These are phyloP conservation scores for Papilio polyxenes DNA, from an alignment of 1,140 invertebrate genomes.

Conservation along the genomic window DNA sequence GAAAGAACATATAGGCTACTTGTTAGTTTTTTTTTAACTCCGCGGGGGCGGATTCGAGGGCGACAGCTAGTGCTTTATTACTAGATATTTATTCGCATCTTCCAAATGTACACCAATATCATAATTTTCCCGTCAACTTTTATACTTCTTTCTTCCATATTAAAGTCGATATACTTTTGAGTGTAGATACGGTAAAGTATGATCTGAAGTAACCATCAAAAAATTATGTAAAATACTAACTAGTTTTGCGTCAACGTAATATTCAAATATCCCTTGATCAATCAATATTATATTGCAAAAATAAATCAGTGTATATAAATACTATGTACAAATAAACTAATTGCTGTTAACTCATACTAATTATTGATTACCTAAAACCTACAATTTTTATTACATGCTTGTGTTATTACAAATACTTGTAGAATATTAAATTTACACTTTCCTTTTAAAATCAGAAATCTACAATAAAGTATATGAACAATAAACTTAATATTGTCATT, in stretches of 20 bases:
- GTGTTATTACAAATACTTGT: constrained; percentile 12
- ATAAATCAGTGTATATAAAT: neutral
- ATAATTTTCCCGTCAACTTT: too few species aligned
- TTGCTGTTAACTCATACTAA: constrained; percentile 1
- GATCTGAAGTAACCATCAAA: too few species aligned
- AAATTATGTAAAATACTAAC: too few species aligned
- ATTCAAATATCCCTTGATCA: neutral
- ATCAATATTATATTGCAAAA: neutral
- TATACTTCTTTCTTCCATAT: too few species aligned
- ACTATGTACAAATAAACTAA: constrained; percentile 2
- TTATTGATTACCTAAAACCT: neutral
- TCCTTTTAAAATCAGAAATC: constrained; percentile 10
- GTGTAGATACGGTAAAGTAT: too few species aligned
- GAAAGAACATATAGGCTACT: too few species aligned
- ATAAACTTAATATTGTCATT: constrained; percentile 37
- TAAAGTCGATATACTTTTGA: too few species aligned
- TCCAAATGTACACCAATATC: too few species aligned
- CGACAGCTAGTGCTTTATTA: too few species aligned
- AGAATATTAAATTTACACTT: constrained; percentile 40
- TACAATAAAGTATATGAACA: constrained; percentile 27
- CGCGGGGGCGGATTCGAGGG: too few species aligned
- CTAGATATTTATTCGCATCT: too few species aligned
- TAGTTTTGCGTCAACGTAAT: neutral
- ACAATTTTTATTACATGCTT: neutral
- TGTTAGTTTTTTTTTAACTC: too few species aligned